Conservation (phyloP, 2,888 invertebrate genomes). For the Limnephilus auricula region DNA sequence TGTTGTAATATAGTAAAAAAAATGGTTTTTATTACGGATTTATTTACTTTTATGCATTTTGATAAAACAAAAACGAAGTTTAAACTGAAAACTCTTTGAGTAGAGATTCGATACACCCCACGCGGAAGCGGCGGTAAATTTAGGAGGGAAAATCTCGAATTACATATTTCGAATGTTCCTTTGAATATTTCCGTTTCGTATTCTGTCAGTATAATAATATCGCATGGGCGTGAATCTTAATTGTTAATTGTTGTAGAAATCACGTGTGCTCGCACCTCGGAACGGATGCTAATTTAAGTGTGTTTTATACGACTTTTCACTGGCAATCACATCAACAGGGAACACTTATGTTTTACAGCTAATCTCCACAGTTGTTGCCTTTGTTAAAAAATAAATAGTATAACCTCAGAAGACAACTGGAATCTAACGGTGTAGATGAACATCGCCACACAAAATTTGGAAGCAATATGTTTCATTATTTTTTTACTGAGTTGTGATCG, state of each 20-base stretch:
- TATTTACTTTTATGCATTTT: too few relatives aligned
- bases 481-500: too few relatives aligned
- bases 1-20: too few relatives aligned
- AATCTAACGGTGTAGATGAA: too few relatives aligned
- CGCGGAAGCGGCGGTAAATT: not conserved
- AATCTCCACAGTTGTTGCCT: not conserved
- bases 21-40: too few relatives aligned
- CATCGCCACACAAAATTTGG: too few relatives aligned
- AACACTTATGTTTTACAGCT: not conserved
- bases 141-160: not conserved
- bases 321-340: not conserved
- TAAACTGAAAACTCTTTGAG: too few relatives aligned
- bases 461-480: too few relatives aligned
- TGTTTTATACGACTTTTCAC: not conserved
- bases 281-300: conserved; percentile 6
- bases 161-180: not conserved
- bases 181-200: not conserved
- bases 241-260: conserved; percentile 16
- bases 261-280: conserved; percentile 11
- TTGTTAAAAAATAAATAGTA: too few relatives aligned
- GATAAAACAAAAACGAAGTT: too few relatives aligned
- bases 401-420: too few relatives aligned
- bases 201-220: not conserved
- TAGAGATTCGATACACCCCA: not conserved
- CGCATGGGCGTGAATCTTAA: not conserved